These are phyloP conservation scores for Caenorhabditis drosophilae DNA, from an alignment of 2,888 invertebrate species.

Conservation along the genomic window DNA sequence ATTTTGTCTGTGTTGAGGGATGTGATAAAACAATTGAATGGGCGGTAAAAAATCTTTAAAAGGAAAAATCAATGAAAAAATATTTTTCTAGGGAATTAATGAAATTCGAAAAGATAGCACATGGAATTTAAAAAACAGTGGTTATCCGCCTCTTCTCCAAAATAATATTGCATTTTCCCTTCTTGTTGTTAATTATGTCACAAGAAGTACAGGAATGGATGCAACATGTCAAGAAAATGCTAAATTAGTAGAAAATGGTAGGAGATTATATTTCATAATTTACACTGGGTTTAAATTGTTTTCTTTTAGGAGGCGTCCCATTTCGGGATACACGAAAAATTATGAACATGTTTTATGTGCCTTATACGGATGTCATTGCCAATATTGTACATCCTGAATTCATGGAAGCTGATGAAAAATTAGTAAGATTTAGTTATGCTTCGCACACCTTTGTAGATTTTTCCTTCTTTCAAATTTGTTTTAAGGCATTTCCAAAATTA, in stretches of 20 bases:
- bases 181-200: slow-evolving; percentile 18
- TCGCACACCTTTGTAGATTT: background rate
- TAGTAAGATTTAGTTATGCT: slow-evolving; percentile 7
- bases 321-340: slow-evolving; percentile 19
- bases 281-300: background rate
- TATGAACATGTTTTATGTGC: slow-evolving; percentile 37
- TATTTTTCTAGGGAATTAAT: background rate
- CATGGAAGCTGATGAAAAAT: slow-evolving; percentile 70
- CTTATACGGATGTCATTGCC: slow-evolving; percentile 29
- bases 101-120: slow-evolving; percentile 4
- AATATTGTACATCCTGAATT: slow-evolving; percentile 69
- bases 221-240: slow-evolving; percentile 23
- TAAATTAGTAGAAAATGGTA: slow-evolving; percentile 15
- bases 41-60: background rate
- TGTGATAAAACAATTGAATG: slow-evolving; percentile 9
- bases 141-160: slow-evolving; percentile 24
- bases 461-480: background rate
- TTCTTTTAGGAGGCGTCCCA: slow-evolving; percentile 2
- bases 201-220: slow-evolving; percentile 23
- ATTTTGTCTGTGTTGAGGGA: slow-evolving; percentile 7
- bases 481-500: slow-evolving; percentile 68
- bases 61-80: background rate
- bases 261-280: background rate
- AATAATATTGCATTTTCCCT: slow-evolving; percentile 22
- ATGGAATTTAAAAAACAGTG: slow-evolving; percentile 19